phyloP scores from a whole-genome alignment of 2,113 vertebrate species.

The Microtus pennsylvanicus region DNA sequence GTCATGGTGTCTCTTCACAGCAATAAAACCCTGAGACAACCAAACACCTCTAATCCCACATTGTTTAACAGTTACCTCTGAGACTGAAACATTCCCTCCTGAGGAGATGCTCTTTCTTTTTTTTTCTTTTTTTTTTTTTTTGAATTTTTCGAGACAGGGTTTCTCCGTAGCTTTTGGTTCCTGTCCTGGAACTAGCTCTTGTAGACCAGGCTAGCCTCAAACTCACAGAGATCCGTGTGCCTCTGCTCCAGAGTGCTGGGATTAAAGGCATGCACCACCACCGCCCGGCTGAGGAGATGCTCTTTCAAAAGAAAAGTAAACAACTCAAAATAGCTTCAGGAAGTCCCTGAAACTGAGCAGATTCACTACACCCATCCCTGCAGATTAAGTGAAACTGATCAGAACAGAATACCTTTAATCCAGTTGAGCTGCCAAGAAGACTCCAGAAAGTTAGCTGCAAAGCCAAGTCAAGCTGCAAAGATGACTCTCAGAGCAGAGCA shows the following conservation, averaged over 20 bases:
- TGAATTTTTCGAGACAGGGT: too few relatives aligned
- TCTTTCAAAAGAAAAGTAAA: neutral
- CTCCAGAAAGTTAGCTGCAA: neutral
- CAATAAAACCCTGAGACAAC: neutral
- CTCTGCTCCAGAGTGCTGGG: too few relatives aligned
- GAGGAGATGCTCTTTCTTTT: neutral
- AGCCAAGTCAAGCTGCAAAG: neutral
- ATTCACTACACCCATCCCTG: neutral
- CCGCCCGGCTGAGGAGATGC: too few relatives aligned
- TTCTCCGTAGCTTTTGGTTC: too few relatives aligned
- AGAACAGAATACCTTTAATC: neutral
- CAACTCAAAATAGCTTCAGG: neutral
- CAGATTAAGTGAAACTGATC: neutral
- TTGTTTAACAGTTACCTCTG: neutral
- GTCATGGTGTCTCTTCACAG: neutral
- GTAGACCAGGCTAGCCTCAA: too few relatives aligned
- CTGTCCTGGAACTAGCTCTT: too few relatives aligned
- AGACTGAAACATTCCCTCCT: neutral
- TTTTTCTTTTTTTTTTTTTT: too few relatives aligned
- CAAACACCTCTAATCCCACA: neutral
- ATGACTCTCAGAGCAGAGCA: too few relatives aligned
- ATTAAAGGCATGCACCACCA: too few relatives aligned
- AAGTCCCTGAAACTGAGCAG: neutral
- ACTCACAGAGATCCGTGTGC: too few relatives aligned
- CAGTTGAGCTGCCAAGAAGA: neutral